Conservation (phyloP, 2,797 vertebrate genomes). For the Champsocephalus esox region DNA sequence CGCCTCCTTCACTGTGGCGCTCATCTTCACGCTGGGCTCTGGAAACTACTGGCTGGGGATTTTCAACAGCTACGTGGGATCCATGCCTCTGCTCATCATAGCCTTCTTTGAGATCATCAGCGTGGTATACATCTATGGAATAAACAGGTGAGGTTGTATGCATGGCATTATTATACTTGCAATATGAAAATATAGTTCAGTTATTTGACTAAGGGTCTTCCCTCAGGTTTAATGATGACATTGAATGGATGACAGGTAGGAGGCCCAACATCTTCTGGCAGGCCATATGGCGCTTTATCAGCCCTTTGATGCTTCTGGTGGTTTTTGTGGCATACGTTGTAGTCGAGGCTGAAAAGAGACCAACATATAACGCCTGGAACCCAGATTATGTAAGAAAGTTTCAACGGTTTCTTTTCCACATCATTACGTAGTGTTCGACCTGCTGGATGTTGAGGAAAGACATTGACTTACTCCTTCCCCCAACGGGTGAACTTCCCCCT, state of each 20-base stretch:
- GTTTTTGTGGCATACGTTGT: constrained; percentile 83
- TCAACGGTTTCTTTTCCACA: neutral
- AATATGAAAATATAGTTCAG: neutral
- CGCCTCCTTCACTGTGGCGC: constrained; percentile 75
- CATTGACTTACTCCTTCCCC: constrained; percentile 11
- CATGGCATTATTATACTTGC: neutral
- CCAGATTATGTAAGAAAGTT: constrained; percentile 80
- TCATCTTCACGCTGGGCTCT: constrained; percentile 87
- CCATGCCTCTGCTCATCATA: constrained; percentile 85
- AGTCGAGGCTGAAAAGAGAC: constrained; percentile 62
- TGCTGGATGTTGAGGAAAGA: neutral
- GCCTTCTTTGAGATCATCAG: constrained; percentile 87
- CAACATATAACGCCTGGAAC: constrained; percentile 87
- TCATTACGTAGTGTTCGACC: neutral
- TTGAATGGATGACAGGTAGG: constrained; percentile 87
- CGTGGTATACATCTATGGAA: constrained; percentile 85
- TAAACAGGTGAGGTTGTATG: constrained; percentile 79
- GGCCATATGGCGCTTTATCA: constrained; percentile 84
- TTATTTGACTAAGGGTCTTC: neutral
- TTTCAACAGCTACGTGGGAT: constrained; percentile 85
- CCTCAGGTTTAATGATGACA: constrained; percentile 86
- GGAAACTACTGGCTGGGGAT: constrained; percentile 91
- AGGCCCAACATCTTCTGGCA: constrained; percentile 86
- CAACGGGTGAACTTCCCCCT: constrained; percentile 84
- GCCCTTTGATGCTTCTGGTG: constrained; percentile 85